These are phyloP conservation scores for Pomatorhinus ruficollis DNA, from an alignment of 2,113 vertebrate genomes.

Conservation along the genomic window DNA sequence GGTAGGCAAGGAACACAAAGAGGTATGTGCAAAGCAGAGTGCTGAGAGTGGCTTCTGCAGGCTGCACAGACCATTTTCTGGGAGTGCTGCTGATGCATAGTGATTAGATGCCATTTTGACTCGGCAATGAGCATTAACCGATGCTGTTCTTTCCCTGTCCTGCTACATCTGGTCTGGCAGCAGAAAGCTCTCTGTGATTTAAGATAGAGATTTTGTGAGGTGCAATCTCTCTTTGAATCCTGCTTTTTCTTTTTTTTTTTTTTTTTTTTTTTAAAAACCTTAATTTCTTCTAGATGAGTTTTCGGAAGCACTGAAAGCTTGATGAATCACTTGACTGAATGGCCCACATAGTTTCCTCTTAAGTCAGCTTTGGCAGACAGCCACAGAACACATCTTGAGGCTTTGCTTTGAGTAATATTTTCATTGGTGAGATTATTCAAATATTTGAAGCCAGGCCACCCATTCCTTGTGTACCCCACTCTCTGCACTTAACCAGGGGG, in stretches of 20 bases:
- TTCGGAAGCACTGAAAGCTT: background rate
- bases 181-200: background rate
- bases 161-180: background rate
- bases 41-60: background rate
- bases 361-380: conserved; percentile 30
- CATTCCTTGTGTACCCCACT: background rate
- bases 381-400: background rate
- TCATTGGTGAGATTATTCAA: conserved; percentile 9
- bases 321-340: conserved; percentile 41
- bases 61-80: background rate
- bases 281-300: background rate
- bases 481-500: background rate
- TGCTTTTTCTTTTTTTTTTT: background rate
- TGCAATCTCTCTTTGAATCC: background rate
- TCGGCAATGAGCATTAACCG: rapidly evolving
- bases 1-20: rapidly evolving
- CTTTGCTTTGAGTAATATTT: conserved; percentile 1
- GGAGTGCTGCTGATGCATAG: background rate
- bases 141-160: background rate
- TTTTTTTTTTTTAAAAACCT: background rate
- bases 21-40: background rate
- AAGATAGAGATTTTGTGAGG: background rate
- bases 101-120: conserved; percentile 17
- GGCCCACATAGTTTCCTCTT: conserved; percentile 46
- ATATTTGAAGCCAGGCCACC: background rate